A percentile compares a stretch with the other conserved stretches of the same genome.
Conservation (phyloP, 2,888 invertebrate species). For the Pollenia amentaria region DNA sequence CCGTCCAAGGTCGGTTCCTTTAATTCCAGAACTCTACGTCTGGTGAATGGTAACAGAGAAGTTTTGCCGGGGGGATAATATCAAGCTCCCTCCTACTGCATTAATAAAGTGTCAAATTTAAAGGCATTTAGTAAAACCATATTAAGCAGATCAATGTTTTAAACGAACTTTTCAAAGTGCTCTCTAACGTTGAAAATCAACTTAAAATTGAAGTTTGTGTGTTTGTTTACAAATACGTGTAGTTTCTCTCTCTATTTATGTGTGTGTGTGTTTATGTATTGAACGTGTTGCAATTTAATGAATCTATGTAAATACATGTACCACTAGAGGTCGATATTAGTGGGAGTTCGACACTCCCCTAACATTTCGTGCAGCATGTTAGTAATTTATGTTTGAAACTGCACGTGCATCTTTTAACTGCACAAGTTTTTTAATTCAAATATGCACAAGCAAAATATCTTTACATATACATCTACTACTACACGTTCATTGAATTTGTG, state of each 20-base stretch:
- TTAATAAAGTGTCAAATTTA: too few relatives aligned
- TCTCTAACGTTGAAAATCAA: constrained; percentile 20
- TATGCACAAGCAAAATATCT: constrained; percentile 8
- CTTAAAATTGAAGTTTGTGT: constrained; percentile 56
- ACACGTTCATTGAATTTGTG: constrained; percentile 12
- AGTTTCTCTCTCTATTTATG: too few relatives aligned
- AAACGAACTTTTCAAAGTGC: not conserved
- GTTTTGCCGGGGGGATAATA: too few relatives aligned
- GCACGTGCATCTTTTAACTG: constrained; percentile 72
- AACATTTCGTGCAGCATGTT: constrained; percentile 55
- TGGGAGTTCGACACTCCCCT: constrained; percentile 53
- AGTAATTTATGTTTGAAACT: constrained; percentile 71
- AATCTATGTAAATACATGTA: constrained; percentile 74
- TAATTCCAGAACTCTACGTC: too few relatives aligned
- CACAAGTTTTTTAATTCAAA: constrained; percentile 55
- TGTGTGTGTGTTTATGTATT: constrained; percentile 63
- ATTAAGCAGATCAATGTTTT: not conserved
- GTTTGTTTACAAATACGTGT: constrained; percentile 6
- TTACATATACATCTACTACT: not conserved
- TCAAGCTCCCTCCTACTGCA: too few relatives aligned
- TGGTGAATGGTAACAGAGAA: too few relatives aligned
- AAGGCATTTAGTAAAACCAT: too few relatives aligned
- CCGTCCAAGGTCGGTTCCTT: too few relatives aligned
- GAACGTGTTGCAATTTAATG: constrained; percentile 82
- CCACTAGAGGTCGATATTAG: constrained; percentile 61